phyloP scores from a whole-genome alignment of 2,888 invertebrate species.

The Laothoe populi region DNA sequence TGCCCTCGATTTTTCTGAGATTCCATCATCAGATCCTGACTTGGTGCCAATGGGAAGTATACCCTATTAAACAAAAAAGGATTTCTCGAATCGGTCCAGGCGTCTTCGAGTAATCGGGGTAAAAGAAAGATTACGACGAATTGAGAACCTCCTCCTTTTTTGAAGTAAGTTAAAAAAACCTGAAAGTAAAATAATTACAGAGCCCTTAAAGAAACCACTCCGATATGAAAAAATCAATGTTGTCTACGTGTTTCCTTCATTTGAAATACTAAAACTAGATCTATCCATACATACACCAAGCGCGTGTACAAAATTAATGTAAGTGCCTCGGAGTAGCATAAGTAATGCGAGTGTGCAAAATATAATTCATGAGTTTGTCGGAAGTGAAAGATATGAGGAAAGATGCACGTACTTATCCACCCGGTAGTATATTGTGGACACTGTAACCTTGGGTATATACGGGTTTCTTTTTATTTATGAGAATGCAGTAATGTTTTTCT shows the following conservation, averaged over 20 bases:
- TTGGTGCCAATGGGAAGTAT: too few relatives aligned
- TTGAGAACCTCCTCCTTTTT: too few relatives aligned
- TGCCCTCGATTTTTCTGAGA: too few relatives aligned
- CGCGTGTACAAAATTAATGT: constrained; percentile 12
- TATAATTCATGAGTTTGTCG: constrained; percentile 8
- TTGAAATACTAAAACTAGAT: constrained; percentile 10
- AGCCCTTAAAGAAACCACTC: not conserved
- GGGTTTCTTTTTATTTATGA: not conserved
- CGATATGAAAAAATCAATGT: not conserved
- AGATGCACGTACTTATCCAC: constrained; percentile 6
- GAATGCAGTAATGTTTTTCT: not conserved
- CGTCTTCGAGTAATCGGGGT: too few relatives aligned
- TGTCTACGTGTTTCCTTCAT: not conserved
- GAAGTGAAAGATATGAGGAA: constrained; percentile 9
- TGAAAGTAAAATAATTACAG: too few relatives aligned
- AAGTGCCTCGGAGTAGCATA: not conserved
- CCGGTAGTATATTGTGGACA: not conserved
- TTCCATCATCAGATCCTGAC: too few relatives aligned
- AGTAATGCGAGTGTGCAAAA: constrained; percentile 12
- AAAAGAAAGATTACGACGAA: too few relatives aligned
- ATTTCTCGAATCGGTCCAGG: too few relatives aligned
- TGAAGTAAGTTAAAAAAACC: too few relatives aligned
- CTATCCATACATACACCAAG: not conserved
- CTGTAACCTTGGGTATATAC: not conserved
- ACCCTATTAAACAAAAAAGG: too few relatives aligned